Evolutionary conservation across 2,113 vertebrate genomes (phyloP), one percentile per base, ranked within the genome.

Genomic region (Cololabis saira): DNA sequence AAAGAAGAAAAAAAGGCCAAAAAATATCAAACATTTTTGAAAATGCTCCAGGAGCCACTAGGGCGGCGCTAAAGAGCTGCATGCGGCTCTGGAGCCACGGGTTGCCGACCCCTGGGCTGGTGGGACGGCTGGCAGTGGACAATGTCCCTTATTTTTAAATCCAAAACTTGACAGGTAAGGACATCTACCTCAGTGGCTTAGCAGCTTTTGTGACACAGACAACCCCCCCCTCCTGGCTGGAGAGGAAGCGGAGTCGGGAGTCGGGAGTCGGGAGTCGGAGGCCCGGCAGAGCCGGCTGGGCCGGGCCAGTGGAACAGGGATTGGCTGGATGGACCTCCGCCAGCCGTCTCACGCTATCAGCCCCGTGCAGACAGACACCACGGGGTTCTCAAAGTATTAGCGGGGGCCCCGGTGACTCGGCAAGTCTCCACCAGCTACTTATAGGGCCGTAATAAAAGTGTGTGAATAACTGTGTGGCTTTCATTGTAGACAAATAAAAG

Each of bases 311-410:
- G 45, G 47, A 68, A 74, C 71, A 19, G 59, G 71, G 76, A 78
- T 74, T 16, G 69, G 74, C 63, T 74, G 22, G 60, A 74, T 89
- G 85, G 87, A 89, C 65, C 73, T 79, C 43, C 85, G 83, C 89
- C 89, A 89, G 82, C 67, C 80, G 55, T 85, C 83, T 84, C 82
- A 61, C 81, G 59, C 85, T 81, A 90, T 90, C 87, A 82, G 78
- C 73, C 81, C 82, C 43, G 0, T 63, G 52, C 87, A 90, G 85
- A 78, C 79, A 80, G 80, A 87, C 83, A 79, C 77, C 65, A 70
- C 37, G 5, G 71, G 84, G 81, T 66, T 80, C 78, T 78, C 68
- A 17, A 67, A 83, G 79, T 71, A 84, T 87, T 88, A 58, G 54
- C 24, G 30, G 53, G 69, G 63, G 57, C 2, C 55, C 67, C 54